A percentile compares a stretch with the other conserved stretches of the same genome.
phyloP scores from a whole-genome alignment of 2,113 vertebrate genomes.

The Aix galericulata region DNA sequence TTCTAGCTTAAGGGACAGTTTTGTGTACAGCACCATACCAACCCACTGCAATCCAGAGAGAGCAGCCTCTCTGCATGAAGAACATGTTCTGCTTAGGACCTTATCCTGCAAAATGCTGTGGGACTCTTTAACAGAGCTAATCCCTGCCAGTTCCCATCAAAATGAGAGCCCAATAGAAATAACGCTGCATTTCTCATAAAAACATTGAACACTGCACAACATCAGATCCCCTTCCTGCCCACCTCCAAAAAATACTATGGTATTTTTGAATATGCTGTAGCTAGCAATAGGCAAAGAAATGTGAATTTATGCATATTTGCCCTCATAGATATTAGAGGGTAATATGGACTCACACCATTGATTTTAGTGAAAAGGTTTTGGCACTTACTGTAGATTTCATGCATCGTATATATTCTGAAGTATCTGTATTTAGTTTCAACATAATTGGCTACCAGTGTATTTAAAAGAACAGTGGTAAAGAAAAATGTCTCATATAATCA shows the following conservation, averaged over 20 bases:
- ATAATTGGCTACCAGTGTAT: background rate
- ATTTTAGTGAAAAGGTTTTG: background rate
- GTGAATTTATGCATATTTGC: background rate
- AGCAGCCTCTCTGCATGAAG: background rate
- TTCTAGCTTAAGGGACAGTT: background rate
- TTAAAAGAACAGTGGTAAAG: background rate
- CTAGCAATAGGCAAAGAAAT: background rate
- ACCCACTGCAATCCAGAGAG: background rate
- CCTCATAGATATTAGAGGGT: background rate
- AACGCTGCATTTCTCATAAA: background rate
- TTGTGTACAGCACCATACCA: rapidly evolving
- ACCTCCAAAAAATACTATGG: rapidly evolving
- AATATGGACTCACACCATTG: background rate
- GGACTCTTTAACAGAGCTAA: background rate
- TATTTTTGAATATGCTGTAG: background rate
- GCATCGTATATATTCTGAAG: background rate
- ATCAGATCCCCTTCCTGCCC: background rate
- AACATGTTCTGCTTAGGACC: background rate
- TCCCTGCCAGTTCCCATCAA: background rate
- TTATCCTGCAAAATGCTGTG: background rate
- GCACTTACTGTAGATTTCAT: background rate
- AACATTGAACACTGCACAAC: background rate
- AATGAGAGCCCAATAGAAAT: background rate
- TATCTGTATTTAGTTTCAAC: background rate
- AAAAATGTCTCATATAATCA: background rate